These are phyloP conservation scores for Incurvaria masculella DNA, from an alignment of 2,888 invertebrate species.

Conservation along the genomic window DNA sequence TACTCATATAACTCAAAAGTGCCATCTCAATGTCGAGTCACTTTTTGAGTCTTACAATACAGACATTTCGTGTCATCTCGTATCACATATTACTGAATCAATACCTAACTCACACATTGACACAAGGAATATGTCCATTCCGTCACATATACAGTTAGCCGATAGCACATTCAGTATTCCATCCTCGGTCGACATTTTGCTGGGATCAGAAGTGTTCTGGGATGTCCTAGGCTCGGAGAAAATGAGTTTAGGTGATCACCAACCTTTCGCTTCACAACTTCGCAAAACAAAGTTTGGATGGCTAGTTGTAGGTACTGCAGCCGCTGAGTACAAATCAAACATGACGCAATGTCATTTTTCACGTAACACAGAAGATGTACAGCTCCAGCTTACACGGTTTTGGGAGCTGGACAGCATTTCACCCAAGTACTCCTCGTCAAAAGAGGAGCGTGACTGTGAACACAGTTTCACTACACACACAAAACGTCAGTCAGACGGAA, in stretches of 20 bases:
- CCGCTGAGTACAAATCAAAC: too few species aligned
- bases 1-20: not conserved
- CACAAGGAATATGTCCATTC: not conserved
- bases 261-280: not conserved
- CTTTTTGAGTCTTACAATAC: not conserved
- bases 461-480: not conserved
- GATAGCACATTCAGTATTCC: not conserved
- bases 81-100: not conserved
- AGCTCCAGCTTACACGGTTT: not conserved
- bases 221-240: not conserved
- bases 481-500: not conserved
- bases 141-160: not conserved
- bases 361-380: slow-evolving; percentile 1
- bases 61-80: not conserved
- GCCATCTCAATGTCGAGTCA: not conserved
- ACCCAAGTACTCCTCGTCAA: not conserved
- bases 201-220: not conserved
- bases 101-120: not conserved
- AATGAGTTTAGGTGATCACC: not conserved
- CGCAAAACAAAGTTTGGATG: not conserved
- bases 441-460: not conserved
- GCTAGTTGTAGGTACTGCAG: not conserved
- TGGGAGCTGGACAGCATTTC: not conserved
- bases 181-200: not conserved
- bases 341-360: not conserved